Evolutionary conservation across 2,113 vertebrate species (phyloP).

Genomic region (Nannobrachium achirus): DNA sequence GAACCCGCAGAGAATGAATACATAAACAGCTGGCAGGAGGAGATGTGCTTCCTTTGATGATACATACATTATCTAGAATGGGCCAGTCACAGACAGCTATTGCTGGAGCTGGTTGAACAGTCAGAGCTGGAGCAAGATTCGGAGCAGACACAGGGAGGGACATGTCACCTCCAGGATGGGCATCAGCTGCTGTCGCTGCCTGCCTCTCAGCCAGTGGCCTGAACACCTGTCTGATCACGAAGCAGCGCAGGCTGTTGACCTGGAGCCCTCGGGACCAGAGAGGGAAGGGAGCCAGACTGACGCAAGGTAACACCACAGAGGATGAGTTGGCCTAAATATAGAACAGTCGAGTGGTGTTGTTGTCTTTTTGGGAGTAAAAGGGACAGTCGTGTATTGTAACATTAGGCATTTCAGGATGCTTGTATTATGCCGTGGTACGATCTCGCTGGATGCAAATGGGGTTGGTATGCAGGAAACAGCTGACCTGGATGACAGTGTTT

Average conservation of each 20-base stretch:
- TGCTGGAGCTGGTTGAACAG: constrained; percentile 39
- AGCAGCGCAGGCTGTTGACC: constrained; percentile 40
- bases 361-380: constrained; percentile 6
- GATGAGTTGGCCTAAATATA: not conserved
- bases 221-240: constrained; percentile 33
- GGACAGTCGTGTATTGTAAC: not conserved
- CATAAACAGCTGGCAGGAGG: constrained; percentile 54
- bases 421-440: not conserved
- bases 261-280: constrained; percentile 59
- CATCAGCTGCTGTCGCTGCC: constrained; percentile 72
- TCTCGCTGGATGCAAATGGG: not conserved
- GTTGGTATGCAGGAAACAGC: not conserved
- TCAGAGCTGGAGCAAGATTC: constrained; percentile 53
- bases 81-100: constrained; percentile 47
- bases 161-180: constrained; percentile 70
- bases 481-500: constrained; percentile 1
- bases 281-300: constrained; percentile 45
- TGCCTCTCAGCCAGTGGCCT: constrained; percentile 50
- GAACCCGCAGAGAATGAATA: constrained; percentile 54
- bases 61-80: constrained; percentile 54
- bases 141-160: constrained; percentile 43
- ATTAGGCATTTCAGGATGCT: not conserved
- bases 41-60: constrained; percentile 54
- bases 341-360: not conserved
- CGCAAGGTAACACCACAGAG: constrained; percentile 63